phyloP scores from a whole-genome alignment of 2,797 vertebrate genomes.

The Diglossa cyanea region DNA sequence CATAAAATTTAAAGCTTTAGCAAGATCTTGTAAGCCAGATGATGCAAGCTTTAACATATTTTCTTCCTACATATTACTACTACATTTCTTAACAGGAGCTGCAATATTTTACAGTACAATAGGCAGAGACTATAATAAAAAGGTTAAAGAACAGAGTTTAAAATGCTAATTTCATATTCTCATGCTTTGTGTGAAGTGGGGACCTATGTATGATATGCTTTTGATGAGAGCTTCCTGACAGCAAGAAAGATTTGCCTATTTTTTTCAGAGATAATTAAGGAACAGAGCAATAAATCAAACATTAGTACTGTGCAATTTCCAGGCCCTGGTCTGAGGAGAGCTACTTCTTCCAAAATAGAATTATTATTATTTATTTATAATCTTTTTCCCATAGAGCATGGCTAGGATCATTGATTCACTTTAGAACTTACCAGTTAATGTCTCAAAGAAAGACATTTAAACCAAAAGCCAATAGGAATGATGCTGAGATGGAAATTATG shows the following conservation, averaged over 20 bases:
- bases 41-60: background rate
- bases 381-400: background rate
- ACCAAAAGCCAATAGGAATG: background rate
- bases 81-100: background rate
- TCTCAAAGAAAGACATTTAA: conserved; percentile 6
- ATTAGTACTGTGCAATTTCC: background rate
- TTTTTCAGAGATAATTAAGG: conserved; percentile 32
- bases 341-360: background rate
- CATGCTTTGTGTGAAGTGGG: background rate
- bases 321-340: background rate
- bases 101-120: background rate
- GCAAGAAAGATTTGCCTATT: background rate
- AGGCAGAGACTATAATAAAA: background rate
- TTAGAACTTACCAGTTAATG: background rate
- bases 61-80: background rate
- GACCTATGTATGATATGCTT: background rate
- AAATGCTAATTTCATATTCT: background rate
- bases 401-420: background rate
- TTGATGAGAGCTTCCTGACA: background rate
- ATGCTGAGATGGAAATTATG: background rate
- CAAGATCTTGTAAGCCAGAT: background rate
- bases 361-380: background rate
- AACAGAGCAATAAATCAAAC: background rate
- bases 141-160: background rate
- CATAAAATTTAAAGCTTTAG: background rate